A percentile compares a stretch with the other conserved stretches of the same genome.
Conservation (phyloP, 2,888 invertebrate genomes). For the Drosophila helvetica region DNA sequence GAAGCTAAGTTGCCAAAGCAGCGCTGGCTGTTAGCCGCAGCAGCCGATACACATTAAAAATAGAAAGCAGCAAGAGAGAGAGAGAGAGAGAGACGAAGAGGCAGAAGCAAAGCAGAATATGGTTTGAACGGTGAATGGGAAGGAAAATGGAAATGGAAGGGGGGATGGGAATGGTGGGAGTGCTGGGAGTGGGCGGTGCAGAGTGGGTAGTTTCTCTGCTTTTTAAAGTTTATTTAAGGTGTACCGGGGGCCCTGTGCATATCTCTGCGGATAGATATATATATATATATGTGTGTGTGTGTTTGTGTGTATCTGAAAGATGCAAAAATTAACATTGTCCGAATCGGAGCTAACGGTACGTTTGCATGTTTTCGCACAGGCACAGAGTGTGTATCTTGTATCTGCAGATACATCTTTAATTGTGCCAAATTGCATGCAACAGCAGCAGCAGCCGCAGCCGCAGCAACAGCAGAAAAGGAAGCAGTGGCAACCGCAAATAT, state of each 20-base stretch:
- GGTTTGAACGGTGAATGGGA: constrained; percentile 27
- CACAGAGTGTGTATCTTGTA: constrained; percentile 21
- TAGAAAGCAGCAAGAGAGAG: constrained; percentile 34
- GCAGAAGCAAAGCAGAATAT: constrained; percentile 7
- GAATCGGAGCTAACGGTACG: constrained; percentile 57
- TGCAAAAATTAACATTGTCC: constrained; percentile 55
- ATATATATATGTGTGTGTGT: constrained; percentile 13
- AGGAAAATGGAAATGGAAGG: constrained; percentile 1
- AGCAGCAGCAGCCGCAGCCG: not conserved
- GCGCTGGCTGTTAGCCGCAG: constrained; percentile 21
- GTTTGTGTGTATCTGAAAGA: constrained; percentile 42
- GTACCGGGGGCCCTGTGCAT: constrained; percentile 7
- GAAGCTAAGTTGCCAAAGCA: constrained; percentile 4
- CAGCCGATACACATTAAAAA: constrained; percentile 37
- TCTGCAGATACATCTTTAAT: constrained; percentile 50
- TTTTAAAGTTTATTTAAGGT: constrained; percentile 46
- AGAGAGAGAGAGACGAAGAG: not conserved
- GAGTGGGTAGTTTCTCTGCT: not conserved
- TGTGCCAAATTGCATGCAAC: constrained; percentile 59
- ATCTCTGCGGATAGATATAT: constrained; percentile 13
- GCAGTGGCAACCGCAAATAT: constrained; percentile 4
- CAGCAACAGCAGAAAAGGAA: constrained; percentile 6
- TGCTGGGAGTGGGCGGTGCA: constrained; percentile 15
- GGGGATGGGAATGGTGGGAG: not conserved
- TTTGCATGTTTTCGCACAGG: constrained; percentile 48